A percentile compares a stretch with the other conserved stretches of the same genome.
Evolutionary conservation across 2,888 invertebrate species (phyloP).

Genomic region (Leucophenga maculata): DNA sequence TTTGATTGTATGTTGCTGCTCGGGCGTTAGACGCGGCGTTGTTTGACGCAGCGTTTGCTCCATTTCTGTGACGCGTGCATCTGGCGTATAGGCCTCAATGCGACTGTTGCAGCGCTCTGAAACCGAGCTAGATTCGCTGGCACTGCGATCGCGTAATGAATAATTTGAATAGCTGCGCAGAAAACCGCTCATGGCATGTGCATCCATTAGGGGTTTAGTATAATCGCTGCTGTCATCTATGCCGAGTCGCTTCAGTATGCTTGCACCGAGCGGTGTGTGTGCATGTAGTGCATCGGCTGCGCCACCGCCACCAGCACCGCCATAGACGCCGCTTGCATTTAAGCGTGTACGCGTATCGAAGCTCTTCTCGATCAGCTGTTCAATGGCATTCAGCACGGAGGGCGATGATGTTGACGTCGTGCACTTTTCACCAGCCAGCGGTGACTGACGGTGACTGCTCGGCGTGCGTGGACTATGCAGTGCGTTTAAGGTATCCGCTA

Average conservation of each 20-base stretch:
- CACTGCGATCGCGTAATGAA: constrained; percentile 83
- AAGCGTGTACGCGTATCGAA: constrained; percentile 91
- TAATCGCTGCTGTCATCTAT: constrained; percentile 95
- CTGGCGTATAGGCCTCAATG: constrained; percentile 86
- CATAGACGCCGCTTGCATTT: constrained; percentile 22
- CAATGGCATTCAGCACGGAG: constrained; percentile 94
- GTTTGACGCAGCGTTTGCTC: constrained; percentile 64
- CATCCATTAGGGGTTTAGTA: constrained; percentile 91
- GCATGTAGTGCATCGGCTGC: constrained; percentile 60
- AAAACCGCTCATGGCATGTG: constrained; percentile 84
- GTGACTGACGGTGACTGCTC: constrained; percentile 65
- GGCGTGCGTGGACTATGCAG: constrained; percentile 75
- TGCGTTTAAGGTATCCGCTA: constrained; percentile 72
- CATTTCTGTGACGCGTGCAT: constrained; percentile 74
- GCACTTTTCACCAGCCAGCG: constrained; percentile 73
- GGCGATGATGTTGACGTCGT: constrained; percentile 81
- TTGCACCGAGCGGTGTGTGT: constrained; percentile 88
- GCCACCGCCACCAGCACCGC: constrained; percentile 30
- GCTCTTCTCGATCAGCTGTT: constrained; percentile 96
- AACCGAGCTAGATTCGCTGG: constrained; percentile 90
- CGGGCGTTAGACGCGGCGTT: constrained; percentile 75
- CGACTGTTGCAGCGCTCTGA: constrained; percentile 86
- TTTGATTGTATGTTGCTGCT: constrained; percentile 42
- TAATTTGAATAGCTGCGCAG: constrained; percentile 81
- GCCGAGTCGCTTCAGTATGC: constrained; percentile 90